Evolutionary conservation across 2,888 invertebrate genomes (phyloP).

Genomic region (Desoria tigrina): DNA sequence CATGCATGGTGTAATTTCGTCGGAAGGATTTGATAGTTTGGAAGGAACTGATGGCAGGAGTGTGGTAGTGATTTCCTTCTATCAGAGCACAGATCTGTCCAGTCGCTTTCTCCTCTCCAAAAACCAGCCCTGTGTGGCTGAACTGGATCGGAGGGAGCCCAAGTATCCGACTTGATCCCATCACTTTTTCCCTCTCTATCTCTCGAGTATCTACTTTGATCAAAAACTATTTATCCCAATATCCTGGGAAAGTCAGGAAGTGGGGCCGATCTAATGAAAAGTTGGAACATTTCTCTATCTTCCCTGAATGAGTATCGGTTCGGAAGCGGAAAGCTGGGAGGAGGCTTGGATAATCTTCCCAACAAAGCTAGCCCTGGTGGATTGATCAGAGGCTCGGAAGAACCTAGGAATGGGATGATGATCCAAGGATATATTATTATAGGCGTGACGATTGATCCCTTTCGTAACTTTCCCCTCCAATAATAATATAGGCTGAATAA

Average conservation of each 20-base stretch:
- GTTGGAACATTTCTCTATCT: slow-evolving; percentile 21
- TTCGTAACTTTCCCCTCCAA: slow-evolving; percentile 36
- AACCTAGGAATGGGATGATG: no score
- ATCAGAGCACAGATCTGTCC: slow-evolving; percentile 36
- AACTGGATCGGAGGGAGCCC: no score
- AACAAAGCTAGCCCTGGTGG: no score
- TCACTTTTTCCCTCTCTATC: slow-evolving; percentile 36
- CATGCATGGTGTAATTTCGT: slow-evolving; percentile 23
- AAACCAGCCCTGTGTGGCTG: no score
- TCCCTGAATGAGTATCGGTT: not conserved
- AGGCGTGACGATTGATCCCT: slow-evolving; percentile 34
- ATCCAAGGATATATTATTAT: not conserved
- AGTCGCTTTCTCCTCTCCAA: no score
- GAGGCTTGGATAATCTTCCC: not conserved
- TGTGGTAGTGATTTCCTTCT: slow-evolving; percentile 24
- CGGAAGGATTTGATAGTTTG: slow-evolving; percentile 23
- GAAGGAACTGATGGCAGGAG: slow-evolving; percentile 21
- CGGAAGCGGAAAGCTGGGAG: no score
- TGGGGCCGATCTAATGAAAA: slow-evolving; percentile 46
- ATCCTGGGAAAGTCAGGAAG: slow-evolving; percentile 33
- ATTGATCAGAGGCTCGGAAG: no score
- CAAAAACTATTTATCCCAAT: slow-evolving; percentile 47
- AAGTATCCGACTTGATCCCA: slow-evolving; percentile 50
- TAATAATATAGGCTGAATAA: slow-evolving; percentile 5
- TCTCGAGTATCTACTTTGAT: slow-evolving; percentile 37